Evolutionary conservation across 2,888 invertebrate genomes (phyloP).

Genomic region (Drosophila melanocephala): DNA sequence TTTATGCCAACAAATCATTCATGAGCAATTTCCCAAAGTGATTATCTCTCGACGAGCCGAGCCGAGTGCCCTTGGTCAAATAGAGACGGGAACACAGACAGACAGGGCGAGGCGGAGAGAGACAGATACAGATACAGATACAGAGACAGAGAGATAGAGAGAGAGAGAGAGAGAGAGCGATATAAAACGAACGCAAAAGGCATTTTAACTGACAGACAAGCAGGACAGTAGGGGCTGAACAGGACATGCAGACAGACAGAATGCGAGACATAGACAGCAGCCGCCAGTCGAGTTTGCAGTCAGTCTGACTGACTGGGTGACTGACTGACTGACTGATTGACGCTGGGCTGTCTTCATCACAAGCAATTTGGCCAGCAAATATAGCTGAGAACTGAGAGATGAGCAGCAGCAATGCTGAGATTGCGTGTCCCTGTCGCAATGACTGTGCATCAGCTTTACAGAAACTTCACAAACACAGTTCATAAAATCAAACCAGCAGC

Average conservation of each 20-base stretch:
- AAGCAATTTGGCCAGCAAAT: conserved; percentile 79
- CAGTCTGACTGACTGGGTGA: conserved; percentile 70
- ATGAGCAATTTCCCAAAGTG: conserved; percentile 82
- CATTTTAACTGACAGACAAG: conserved; percentile 75
- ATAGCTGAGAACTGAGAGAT: conserved; percentile 29
- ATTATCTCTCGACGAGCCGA: conserved; percentile 77
- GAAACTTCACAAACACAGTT: conserved; percentile 70
- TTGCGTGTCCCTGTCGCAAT: conserved; percentile 60
- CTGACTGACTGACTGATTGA: conserved; percentile 72
- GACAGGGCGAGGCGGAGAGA: neutral
- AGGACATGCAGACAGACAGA: conserved; percentile 41
- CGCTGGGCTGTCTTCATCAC: conserved; percentile 80
- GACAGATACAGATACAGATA: neutral
- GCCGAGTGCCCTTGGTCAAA: conserved; percentile 24
- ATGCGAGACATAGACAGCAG: conserved; percentile 48
- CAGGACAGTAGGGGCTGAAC: conserved; percentile 54
- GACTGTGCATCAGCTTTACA: conserved; percentile 49
- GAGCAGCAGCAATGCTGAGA: conserved; percentile 54
- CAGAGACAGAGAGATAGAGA: conserved; percentile 6
- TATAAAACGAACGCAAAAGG: conserved; percentile 66
- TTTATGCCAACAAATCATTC: conserved; percentile 83
- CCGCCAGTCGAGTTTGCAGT: conserved; percentile 13
- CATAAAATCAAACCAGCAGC: conserved; percentile 72
- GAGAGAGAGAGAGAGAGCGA: conserved; percentile 16
- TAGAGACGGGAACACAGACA: conserved; percentile 1